Conservation (phyloP, 2,888 invertebrate genomes). For the Cryptocephalus moraei region DNA sequence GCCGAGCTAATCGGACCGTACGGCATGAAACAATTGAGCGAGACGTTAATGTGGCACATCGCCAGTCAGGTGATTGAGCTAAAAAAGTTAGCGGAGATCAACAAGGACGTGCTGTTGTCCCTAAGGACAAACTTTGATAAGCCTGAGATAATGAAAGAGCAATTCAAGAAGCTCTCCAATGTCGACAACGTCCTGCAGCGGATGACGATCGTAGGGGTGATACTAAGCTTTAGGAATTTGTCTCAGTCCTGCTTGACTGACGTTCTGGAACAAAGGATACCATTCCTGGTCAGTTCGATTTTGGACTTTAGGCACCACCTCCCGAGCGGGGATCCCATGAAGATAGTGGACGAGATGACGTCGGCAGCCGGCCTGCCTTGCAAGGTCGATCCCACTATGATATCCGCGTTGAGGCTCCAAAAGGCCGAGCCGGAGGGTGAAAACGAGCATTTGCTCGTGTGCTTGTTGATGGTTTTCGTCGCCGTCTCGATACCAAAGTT, state of each 20-base stretch:
- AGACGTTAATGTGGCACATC: constrained; percentile 97
- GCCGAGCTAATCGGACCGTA: constrained; percentile 97
- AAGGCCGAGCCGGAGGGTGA: constrained; percentile 77
- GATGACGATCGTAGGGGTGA: constrained; percentile 97
- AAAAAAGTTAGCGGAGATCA: constrained; percentile 80
- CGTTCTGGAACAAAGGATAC: constrained; percentile 87
- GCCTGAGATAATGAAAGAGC: constrained; percentile 96
- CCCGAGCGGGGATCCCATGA: constrained; percentile 79
- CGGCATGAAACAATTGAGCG: constrained; percentile 93
- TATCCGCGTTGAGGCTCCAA: constrained; percentile 80
- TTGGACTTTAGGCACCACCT: constrained; percentile 89
- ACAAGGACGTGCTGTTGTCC: constrained; percentile 85
- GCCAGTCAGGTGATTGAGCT: constrained; percentile 96
- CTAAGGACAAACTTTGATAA: constrained; percentile 96
- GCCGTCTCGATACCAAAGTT: constrained; percentile 95
- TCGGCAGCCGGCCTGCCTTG: constrained; percentile 90
- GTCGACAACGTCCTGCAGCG: constrained; percentile 93
- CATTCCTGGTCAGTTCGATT: constrained; percentile 90
- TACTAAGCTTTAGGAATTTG: constrained; percentile 88
- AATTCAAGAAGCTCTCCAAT: constrained; percentile 79
- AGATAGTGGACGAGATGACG: constrained; percentile 95
- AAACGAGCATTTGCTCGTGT: constrained; percentile 79
- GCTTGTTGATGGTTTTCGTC: constrained; percentile 96
- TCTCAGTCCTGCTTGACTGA: constrained; percentile 91
- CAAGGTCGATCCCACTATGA: constrained; percentile 91